Evolutionary conservation across 2,797 vertebrate species (phyloP).

Genomic region (Octomys mimax): DNA sequence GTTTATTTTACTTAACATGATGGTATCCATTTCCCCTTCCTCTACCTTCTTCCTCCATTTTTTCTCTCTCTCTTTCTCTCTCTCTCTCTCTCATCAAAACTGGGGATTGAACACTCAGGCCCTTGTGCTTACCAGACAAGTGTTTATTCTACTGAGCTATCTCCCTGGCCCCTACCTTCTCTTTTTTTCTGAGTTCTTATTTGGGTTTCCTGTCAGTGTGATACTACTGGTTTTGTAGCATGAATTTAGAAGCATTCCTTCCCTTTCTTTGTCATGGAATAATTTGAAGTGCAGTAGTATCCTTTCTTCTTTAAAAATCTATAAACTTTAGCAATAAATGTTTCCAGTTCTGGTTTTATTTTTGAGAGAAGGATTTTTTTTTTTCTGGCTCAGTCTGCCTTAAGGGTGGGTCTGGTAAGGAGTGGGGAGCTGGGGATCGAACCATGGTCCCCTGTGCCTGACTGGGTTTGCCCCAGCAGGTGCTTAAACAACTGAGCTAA

Average conservation of each 20-base stretch:
- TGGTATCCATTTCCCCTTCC: not conserved
- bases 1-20: not conserved
- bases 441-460: no score
- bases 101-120: no score
- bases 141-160: no score
- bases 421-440: no score
- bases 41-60: not conserved
- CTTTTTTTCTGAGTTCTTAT: not conserved
- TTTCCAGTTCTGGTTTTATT: not conserved
- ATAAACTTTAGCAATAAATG: not conserved
- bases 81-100: no score
- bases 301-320: not conserved
- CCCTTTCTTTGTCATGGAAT: not conserved
- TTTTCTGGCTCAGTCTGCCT: no score
- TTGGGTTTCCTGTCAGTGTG: not conserved
- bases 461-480: no score
- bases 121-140: no score
- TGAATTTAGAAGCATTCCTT: not conserved
- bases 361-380: not conserved
- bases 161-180: no score
- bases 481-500: no score
- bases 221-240: not conserved
- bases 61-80: not conserved
- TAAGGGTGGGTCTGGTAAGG: no score
- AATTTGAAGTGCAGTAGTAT: not conserved